phyloP scores from a whole-genome alignment of 2,113 vertebrate species.

The Polyodon spathula region DNA sequence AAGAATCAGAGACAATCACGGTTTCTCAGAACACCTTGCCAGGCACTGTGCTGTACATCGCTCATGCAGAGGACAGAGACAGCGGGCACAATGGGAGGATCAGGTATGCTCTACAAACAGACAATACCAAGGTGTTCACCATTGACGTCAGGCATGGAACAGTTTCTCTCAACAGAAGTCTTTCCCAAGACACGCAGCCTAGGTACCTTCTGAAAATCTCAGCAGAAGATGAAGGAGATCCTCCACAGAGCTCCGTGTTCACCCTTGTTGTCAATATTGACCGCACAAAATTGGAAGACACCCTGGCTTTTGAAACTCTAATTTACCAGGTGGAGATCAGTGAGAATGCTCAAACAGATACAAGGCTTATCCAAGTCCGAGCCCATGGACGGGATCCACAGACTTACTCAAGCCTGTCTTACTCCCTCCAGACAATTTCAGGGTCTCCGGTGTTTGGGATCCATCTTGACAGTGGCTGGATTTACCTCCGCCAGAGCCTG shows the following conservation, averaged over 20 bases:
- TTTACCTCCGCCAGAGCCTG: slow-evolving; percentile 62
- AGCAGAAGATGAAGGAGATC: slow-evolving; percentile 69
- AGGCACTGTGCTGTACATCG: slow-evolving; percentile 72
- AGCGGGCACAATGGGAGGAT: slow-evolving; percentile 65
- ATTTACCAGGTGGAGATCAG: slow-evolving; percentile 77
- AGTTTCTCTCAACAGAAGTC: slow-evolving; percentile 53
- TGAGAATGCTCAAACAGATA: slow-evolving; percentile 53
- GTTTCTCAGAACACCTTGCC: slow-evolving; percentile 51
- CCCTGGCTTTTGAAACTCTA: slow-evolving; percentile 69
- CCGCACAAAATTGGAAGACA: slow-evolving; percentile 31
- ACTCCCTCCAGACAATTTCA: slow-evolving; percentile 52
- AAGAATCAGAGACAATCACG: slow-evolving; percentile 42
- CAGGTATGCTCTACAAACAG: slow-evolving; percentile 52
- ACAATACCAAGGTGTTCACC: slow-evolving; percentile 42
- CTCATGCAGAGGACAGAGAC: slow-evolving; percentile 76
- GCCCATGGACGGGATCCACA: slow-evolving; percentile 37
- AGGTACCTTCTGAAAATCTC: slow-evolving; percentile 48
- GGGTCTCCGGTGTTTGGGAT: slow-evolving; percentile 58
- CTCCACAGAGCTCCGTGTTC: slow-evolving; percentile 53
- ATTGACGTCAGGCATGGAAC: slow-evolving; percentile 61
- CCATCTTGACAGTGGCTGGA: slow-evolving; percentile 62
- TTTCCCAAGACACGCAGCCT: slow-evolving; percentile 27
- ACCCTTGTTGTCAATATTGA: slow-evolving; percentile 55
- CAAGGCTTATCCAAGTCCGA: slow-evolving; percentile 62
- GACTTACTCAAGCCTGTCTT: slow-evolving; percentile 19